Evolutionary conservation across 2,888 invertebrate species (phyloP), one percentile per base, ranked within the genome.

Genomic region (Diaphora mendica): DNA sequence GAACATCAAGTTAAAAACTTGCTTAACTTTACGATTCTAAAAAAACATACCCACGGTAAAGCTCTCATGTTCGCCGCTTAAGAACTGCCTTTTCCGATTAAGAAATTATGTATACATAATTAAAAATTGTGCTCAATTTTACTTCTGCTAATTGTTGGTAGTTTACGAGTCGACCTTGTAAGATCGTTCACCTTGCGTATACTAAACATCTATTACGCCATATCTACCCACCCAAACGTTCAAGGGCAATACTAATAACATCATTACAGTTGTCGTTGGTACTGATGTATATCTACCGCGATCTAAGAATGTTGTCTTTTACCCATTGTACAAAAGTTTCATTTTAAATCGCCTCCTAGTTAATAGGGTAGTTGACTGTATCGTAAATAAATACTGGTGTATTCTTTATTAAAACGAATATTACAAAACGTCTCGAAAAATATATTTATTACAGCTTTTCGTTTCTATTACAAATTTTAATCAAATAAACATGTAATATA

Each of bases 141-240:
- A 70, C 65, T 77, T 73, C 68, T 65, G 20, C n/a, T 23, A 75
- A 79, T 64, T 64, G 72, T 30, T 67, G 75, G 73, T 81, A 81
- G 71, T 73, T 79, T 82, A 77, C 68, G 78, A 82, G 86, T 84
- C 91, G 93, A 91, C 95, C 94, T 95, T 95, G 94, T 88, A 79
- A 80, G 95, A 92, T 86, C 94, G 88, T 95, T 95, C 91, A 95
- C 94, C 95, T 93, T 91, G 91, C 91, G 88, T 44, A 87, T 88
- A 85, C 79, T 82, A 82, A 82, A 71, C 71, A 74, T 78, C 79
- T 73, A 78, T 76, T 77, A 75, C 80, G 74, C 76, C 83, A 82
- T 62, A 68, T 48, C 44, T 76, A 84, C 86, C 86, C 85, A 82
- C 79, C 86, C 11, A 87, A 85, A 89, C 87, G 91, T 91, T 92